Base-by-base conservation (phyloP, 2,113 vertebrate species). In the Mixornis gularis region DNA sequence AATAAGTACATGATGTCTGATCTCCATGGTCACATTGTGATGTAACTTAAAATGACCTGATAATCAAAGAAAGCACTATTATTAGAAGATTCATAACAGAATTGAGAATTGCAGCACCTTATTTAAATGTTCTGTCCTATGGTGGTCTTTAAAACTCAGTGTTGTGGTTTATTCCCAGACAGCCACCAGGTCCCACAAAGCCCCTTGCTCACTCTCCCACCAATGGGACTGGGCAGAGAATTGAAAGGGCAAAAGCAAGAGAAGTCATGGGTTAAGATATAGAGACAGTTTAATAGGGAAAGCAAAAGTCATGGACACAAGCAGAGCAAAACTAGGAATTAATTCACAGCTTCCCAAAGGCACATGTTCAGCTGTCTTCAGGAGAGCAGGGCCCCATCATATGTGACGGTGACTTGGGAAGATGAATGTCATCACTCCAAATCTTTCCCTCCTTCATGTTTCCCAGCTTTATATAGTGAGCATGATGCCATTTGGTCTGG, bases 41-140 rank as follows among this genome's bases (percentile, higher is more conserved):
- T 76, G 43, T 76, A 56, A 70, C 46, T 76, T 72, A 51, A 92
- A 85, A 94, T 49, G 69, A 78, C 44, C 43, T 53, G 19, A 32
- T 85, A 74, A 85, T 89, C 92, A 76, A 58, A 80, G 20, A 53
- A 87, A 90, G 24, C 14, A 24, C 49, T 81, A 26, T 90, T 94
- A 85, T 79, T 72, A 88, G 77, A 77, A 68, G 13, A 81, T 38
- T 79, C 20, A 3, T 62, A 69, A 79, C 3, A 32, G 49, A 85
- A 53, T 6, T 72, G 46, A 82, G 43, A 65, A 79, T 44, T 69
- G 11, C 48, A 85, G 49, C 32, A 78, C 13, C 48, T 78, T 83
- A 29, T 59, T 77, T 70, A 78, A 63, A 71, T 71, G 11, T 83
- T 80, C 44, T 87, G 27, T 81, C 21, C 20, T 59, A 38, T 46